Evolutionary conservation across 2,888 invertebrate species (phyloP).

Genomic region (Drosophila macrospina): DNA sequence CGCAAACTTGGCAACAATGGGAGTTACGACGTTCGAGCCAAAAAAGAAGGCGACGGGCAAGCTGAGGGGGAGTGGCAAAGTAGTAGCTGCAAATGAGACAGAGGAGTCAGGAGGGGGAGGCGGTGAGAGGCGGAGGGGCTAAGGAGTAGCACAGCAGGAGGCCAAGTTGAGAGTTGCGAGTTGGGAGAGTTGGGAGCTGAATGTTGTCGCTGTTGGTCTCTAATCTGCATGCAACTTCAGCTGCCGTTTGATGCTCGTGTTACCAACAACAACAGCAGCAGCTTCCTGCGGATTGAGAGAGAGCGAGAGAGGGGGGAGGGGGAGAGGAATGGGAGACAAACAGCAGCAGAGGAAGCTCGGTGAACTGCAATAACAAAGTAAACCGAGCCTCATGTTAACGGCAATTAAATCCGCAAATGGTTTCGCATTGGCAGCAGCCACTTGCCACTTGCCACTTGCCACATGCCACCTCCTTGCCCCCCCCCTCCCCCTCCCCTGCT

Average conservation of each 20-base stretch:
- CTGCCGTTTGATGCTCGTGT: constrained; percentile 58
- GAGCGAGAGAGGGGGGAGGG: not conserved
- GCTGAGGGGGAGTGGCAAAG: not conserved
- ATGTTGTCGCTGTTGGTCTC: constrained; percentile 60
- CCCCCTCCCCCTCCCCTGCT: not conserved
- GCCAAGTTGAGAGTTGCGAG: not conserved
- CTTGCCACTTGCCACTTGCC: constrained; percentile 21
- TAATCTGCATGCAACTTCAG: constrained; percentile 55
- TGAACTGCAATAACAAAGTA: constrained; percentile 49
- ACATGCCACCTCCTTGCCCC: not conserved
- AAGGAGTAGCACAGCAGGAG: not conserved
- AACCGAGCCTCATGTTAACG: constrained; percentile 73
- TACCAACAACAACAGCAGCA: constrained; percentile 32
- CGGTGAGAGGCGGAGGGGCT: not conserved
- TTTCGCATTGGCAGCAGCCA: constrained; percentile 64
- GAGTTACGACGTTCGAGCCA: not conserved
- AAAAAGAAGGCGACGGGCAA: too few relatives aligned
- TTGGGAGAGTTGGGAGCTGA: constrained; percentile 17
- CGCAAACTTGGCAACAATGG: constrained; percentile 17
- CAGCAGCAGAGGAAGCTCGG: not conserved
- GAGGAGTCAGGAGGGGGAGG: not conserved
- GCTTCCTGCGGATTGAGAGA: not conserved
- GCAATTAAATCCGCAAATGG: constrained; percentile 81
- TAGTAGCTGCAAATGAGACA: not conserved
- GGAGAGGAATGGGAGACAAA: too few relatives aligned